These are phyloP conservation scores for Anseranas semipalmata DNA, from an alignment of 2,113 vertebrate genomes.

Conservation along the genomic window DNA sequence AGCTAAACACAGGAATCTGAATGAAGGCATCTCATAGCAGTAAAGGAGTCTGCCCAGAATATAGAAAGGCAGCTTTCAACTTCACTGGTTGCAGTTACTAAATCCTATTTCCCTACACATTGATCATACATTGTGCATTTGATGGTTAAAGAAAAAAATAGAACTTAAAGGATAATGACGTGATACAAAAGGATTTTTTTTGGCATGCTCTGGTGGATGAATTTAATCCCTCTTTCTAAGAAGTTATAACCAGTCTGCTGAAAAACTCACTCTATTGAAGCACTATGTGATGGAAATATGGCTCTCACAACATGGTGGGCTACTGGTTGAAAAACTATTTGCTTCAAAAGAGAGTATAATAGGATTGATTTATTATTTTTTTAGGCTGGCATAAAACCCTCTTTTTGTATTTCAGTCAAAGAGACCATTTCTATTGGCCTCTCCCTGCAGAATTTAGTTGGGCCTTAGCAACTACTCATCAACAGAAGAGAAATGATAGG, in stretches of 20 bases:
- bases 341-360: neutral
- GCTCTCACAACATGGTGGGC: neutral
- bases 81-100: neutral
- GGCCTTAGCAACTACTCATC: neutral
- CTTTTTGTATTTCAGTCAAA: neutral
- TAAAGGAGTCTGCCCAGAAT: accelerated
- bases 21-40: neutral
- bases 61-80: neutral
- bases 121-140: neutral
- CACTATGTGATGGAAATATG: neutral
- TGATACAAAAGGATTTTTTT: neutral
- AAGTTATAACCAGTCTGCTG: neutral
- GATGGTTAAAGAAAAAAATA: neutral
- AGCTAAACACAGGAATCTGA: neutral
- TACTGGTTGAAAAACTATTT: neutral
- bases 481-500: neutral
- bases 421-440: neutral
- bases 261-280: neutral
- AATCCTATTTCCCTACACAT: neutral
- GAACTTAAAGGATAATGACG: neutral
- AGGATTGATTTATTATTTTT: neutral
- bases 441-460: neutral
- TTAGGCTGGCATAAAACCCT: neutral
- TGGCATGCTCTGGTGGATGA: neutral
- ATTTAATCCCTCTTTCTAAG: neutral